Conservation (phyloP, 2,113 vertebrate species). For the Aegithalos caudatus region DNA sequence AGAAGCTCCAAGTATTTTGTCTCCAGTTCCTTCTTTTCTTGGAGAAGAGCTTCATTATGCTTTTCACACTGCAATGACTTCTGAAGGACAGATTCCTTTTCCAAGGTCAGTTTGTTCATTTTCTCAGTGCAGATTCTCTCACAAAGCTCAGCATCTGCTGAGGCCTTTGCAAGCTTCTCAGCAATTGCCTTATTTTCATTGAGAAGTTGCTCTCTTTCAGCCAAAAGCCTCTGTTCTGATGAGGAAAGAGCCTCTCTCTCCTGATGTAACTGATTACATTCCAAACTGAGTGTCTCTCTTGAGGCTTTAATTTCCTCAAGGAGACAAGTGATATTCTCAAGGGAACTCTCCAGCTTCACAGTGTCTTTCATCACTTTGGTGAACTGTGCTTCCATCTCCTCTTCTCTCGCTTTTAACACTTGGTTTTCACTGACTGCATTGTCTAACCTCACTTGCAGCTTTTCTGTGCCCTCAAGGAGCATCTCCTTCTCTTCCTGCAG, state of each 20-base stretch:
- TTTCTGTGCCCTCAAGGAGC: constrained; percentile 66
- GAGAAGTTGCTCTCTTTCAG: constrained; percentile 79
- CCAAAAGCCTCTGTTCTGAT: constrained; percentile 72
- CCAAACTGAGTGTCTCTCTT: constrained; percentile 76
- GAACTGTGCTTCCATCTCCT: constrained; percentile 71
- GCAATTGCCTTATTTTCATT: constrained; percentile 71
- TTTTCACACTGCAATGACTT: constrained; percentile 73
- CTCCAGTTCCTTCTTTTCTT: constrained; percentile 80
- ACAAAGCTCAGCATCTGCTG: constrained; percentile 52
- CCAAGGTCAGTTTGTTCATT: constrained; percentile 65
- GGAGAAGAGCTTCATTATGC: constrained; percentile 70
- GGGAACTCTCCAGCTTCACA: constrained; percentile 77
- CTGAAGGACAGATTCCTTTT: constrained; percentile 68
- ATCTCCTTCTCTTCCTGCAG: constrained; percentile 73
- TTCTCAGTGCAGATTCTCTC: constrained; percentile 65
- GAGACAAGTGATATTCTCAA: constrained; percentile 69
- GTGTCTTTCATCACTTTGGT: constrained; percentile 60
- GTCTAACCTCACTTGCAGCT: constrained; percentile 67
- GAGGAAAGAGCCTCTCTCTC: constrained; percentile 84
- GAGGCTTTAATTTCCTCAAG: constrained; percentile 84
- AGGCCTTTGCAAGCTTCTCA: constrained; percentile 64
- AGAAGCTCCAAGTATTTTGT: constrained; percentile 72
- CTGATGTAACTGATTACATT: constrained; percentile 79
- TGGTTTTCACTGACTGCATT: constrained; percentile 63
- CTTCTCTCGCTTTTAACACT: constrained; percentile 36